Base-by-base conservation (phyloP, 1,140 invertebrate genomes). In the Ips nitidus region DNA sequence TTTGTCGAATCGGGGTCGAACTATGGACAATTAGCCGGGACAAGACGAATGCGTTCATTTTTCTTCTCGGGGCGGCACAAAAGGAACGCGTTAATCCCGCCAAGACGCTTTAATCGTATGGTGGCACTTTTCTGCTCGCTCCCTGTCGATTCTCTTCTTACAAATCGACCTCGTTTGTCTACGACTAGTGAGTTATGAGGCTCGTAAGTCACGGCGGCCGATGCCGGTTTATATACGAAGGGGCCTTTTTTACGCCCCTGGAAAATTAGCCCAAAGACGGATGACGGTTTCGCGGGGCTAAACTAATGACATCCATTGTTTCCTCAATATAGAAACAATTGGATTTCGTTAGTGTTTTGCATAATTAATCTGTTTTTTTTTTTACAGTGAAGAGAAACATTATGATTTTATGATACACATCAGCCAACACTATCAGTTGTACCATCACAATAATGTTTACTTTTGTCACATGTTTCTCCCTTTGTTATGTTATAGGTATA, bases 141-240 rank as follows among this genome's bases (percentile, higher is more conserved):
- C 52, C 52, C 52, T 55, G 52, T 55, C 52, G 52, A 55, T 55
- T 38, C 52, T 8, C 52, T 55, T 36, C 37, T 55, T 36, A 55
- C 52, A 55, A 55, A 55, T 55, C 52, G 52, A 55, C 52, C 5
- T 55, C 52, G 52, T 55, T 55, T 55, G 52, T 55, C 52, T 55
- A 22, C 52, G 7, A 36, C 52, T 6, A 55, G 52, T 55, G 52
- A 55, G 37, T 55, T 55, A 55, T 55, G 7, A 38, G 5, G 37
- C 52, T 55, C 52, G 52, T 55, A 55, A 55, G 52, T 55, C 52
- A 55, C 52, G 43, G 43, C 43, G 22, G 22, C 22, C 22, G 22
- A 22, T 50, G 22, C 45, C 22, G 45, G 45, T 50, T 50, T 50
- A 50, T 50, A 50, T 50, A 22, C 45, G 22, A 50, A 6, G 45